These are phyloP conservation scores for Drosophila gunungcola DNA, from an alignment of 1,140 invertebrate genomes.

Conservation along the genomic window DNA sequence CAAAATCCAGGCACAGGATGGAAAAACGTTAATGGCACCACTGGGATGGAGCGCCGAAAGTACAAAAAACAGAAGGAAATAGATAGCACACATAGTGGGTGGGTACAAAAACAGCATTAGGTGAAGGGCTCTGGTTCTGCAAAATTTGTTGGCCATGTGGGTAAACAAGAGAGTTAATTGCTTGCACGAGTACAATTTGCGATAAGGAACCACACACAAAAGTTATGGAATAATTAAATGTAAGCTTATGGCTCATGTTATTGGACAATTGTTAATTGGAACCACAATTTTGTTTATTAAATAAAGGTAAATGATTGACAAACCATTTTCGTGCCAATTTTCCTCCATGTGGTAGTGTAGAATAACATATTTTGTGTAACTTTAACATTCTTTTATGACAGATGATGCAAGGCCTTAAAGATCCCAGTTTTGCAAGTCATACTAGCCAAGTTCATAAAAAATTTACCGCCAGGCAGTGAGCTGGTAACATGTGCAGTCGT, in stretches of 20 bases:
- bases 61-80: background rate
- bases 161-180: constrained; percentile 52
- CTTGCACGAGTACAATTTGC: constrained; percentile 13
- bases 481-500: constrained; percentile 14
- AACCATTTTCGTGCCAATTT: too few relatives aligned
- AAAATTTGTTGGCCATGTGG: constrained; percentile 50
- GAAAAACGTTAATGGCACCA: constrained; percentile 49
- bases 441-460: constrained; percentile 3
- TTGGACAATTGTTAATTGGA: constrained; percentile 7
- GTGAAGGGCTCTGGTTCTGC: constrained; percentile 6
- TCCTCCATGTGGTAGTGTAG: too few relatives aligned
- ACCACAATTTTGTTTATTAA: background rate
- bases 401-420: background rate
- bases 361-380: background rate
- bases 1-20: constrained; percentile 14
- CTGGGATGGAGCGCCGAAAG: constrained; percentile 22
- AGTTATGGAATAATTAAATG: constrained; percentile 26
- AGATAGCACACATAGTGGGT: constrained; percentile 17
- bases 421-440: background rate
- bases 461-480: constrained; percentile 8
- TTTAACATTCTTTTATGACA: background rate
- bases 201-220: constrained; percentile 21
- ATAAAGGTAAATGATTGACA: too few relatives aligned
- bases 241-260: background rate
- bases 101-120: constrained; percentile 36